Evolutionary conservation across 2,888 invertebrate genomes (phyloP), one percentile per base, ranked within the genome.

Genomic region (Chrysolina oricalcia): DNA sequence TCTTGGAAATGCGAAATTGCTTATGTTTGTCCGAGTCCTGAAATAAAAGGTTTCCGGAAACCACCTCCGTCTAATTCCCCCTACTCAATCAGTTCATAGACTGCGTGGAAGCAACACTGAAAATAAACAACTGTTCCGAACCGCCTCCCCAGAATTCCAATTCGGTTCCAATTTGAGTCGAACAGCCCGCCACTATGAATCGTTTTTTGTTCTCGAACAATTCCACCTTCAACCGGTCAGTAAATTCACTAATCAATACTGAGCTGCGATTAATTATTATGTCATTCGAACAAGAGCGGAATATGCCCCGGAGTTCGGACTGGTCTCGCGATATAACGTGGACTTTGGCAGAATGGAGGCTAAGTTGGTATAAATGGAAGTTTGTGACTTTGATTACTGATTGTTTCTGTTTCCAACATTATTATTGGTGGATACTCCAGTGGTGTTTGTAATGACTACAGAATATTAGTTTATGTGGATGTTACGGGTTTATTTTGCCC

Each of bases 201-300:
- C n/a, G 15, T 59, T 59, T 59, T 59, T 59, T 27, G 59, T 59
- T 59, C 59, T 13, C 59, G 27, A 59, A 59, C 59, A 59, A 59
- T 59, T 59, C 59, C 59, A 59, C 59, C 59, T 59, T 23, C 50
- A 13, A 50, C 50, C n/a, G 21, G 35, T 21, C 67, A 67, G n/a
- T 35, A 13, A 13, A n/a, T 67, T 6, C 50, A 19, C 46, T n/a
- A 53, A 68, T 68, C 68, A 19, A 68, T 68, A 53, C 15, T 15
- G 56, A 10, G 9, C 17, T 68, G 41, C 21, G 15, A 68, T 68
- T 68, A 68, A 68, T 68, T 68, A 68, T 68, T 53, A 53, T 23
- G 68, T 68, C 53, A 21, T 35, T 53, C 17, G 21, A 68, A 40
- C 56, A 21, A 53, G 68, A 68, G 35, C n/a, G 35, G 35, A 13